These are phyloP conservation scores for Latrodectus elegans DNA, from an alignment of 2,888 invertebrate species.

Conservation along the genomic window DNA sequence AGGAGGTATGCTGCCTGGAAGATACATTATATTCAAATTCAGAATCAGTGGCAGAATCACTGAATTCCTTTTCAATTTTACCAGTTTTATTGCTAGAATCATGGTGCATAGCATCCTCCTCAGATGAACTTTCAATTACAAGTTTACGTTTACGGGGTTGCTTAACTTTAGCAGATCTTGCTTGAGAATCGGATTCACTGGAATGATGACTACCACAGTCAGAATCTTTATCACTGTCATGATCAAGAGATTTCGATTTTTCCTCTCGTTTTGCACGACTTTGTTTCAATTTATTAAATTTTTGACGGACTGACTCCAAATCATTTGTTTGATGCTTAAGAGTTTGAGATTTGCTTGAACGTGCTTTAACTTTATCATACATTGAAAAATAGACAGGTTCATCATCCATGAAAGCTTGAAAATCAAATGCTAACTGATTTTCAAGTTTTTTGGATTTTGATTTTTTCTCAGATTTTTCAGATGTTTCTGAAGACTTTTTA, in stretches of 20 bases:
- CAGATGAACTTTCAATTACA: conserved; percentile 71
- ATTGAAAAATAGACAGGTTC: conserved; percentile 94
- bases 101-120: conserved; percentile 59
- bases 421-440: conserved; percentile 41
- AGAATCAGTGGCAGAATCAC: conserved; percentile 68
- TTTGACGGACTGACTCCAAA: conserved; percentile 87
- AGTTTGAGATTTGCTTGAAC: conserved; percentile 81
- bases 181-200: conserved; percentile 70
- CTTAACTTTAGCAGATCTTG: conserved; percentile 61
- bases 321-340: conserved; percentile 79
- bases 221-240: conserved; percentile 72
- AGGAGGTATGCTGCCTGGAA: conserved; percentile 27
- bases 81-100: conserved; percentile 45
- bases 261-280: conserved; percentile 76
- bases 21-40: conserved; percentile 68
- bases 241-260: conserved; percentile 62
- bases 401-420: conserved; percentile 85
- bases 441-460: conserved; percentile 22
- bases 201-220: conserved; percentile 69
- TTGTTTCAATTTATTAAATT: conserved; percentile 90
- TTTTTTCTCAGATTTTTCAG: conserved; percentile 18
- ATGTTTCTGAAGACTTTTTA: conserved; percentile 5
- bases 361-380: conserved; percentile 97
- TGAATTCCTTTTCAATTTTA: conserved; percentile 61
- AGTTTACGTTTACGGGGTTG: conserved; percentile 71